A percentile compares a stretch with the other conserved stretches of the same genome.
These are phyloP conservation scores for Pluvialis apricaria DNA, from an alignment of 2,113 vertebrate genomes.

Conservation along the genomic window DNA sequence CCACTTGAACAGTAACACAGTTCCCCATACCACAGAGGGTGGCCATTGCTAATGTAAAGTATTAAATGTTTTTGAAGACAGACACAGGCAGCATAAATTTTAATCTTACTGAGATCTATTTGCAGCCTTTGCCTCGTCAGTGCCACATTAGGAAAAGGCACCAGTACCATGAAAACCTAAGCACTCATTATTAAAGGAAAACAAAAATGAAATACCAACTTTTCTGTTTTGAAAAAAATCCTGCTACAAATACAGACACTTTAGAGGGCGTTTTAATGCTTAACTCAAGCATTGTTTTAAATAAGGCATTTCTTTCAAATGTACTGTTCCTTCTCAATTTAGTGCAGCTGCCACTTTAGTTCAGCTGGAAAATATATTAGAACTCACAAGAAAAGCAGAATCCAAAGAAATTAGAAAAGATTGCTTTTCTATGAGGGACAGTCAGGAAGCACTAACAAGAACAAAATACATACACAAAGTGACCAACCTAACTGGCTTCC, in stretches of 20 bases:
- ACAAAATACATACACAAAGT: neutral
- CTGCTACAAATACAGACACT: neutral
- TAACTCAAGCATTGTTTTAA: neutral
- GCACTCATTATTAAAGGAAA: neutral
- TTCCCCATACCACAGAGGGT: neutral
- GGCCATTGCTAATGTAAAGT: neutral
- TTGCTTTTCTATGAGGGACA: neutral
- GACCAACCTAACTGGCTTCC: neutral
- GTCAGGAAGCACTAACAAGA: neutral
- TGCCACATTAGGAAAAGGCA: neutral
- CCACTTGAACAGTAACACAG: fast-evolving
- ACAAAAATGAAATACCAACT: neutral
- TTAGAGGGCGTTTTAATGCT: neutral
- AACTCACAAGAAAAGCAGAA: neutral
- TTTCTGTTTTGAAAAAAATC: neutral
- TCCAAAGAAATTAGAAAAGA: neutral
- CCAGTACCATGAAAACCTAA: neutral
- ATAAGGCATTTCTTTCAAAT: neutral
- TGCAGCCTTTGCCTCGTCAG: neutral
- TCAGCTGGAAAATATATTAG: neutral
- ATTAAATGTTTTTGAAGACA: neutral
- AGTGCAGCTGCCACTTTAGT: neutral
- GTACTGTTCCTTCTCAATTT: neutral
- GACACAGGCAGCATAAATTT: neutral
- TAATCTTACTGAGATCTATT: neutral